Base-by-base conservation (phyloP, 2,113 vertebrate species). In the Grammomys dolichurus region DNA sequence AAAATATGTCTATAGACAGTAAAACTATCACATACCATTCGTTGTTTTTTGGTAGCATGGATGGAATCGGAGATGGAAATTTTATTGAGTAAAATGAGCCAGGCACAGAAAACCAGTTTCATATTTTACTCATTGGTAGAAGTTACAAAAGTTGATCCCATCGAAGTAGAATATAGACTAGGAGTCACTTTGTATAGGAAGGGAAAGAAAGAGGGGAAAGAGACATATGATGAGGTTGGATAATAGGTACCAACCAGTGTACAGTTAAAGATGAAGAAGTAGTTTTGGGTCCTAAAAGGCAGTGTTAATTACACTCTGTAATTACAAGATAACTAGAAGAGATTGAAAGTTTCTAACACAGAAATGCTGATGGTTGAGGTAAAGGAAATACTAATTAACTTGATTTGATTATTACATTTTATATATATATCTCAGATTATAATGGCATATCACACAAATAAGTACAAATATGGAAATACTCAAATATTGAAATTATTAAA, bases 301-400 rank as follows among this genome's bases (percentile, higher is more conserved):
- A 73, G 31, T 12, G 1, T 43, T 72, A 81, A 81, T 69, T 80
- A 22, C 17, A 65, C 26, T 54, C 33, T 77, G 13, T 81, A 63
- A 73, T 78, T 93, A 24, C 48, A 24, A 43, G 31, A 46, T 86
- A 78, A 77, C 36, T 87, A 43, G n/a, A 60, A 17, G 65, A 73
- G 51, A 73, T 54, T 82, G 11, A 63, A 82, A 13, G 33, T 94
- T 65, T 24, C 3, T 48, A 63, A 19, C 33, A 73, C 14, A 51
- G 51, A 80, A 94, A 82, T 82, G 63, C 24, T 94, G 70, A 58
- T 89, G 80, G 89, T 93, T 80, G n/a, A 73, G 16, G 73, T 48
- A 33, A 84, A 75, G 7, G 33, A 54, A 36, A 54, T 84, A 26
- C 19, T 94, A 84, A 90, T 84, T 84, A 54, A 14, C 10, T 17